phyloP scores from a whole-genome alignment of 2,797 vertebrate genomes.

The Natrix natrix region DNA sequence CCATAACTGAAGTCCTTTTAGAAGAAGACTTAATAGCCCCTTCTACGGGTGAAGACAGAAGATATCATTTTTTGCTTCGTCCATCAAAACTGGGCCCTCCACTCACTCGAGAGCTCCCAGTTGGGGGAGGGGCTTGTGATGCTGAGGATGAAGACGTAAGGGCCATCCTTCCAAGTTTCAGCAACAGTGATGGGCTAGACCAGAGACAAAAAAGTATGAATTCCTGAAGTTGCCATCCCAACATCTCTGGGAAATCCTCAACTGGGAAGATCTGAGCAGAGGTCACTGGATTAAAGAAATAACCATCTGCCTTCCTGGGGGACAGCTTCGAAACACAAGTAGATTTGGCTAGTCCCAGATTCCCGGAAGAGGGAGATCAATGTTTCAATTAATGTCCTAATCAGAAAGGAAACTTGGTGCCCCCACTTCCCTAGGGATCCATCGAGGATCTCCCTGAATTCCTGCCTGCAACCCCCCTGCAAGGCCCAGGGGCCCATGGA shows the following conservation, averaged over 20 bases:
- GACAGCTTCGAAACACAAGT: neutral
- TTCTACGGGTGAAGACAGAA: neutral
- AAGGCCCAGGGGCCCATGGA: neutral
- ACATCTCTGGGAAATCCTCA: neutral
- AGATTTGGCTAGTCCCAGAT: neutral
- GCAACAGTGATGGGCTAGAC: constrained; percentile 46
- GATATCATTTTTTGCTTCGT: too few species aligned
- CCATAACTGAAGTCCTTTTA: neutral
- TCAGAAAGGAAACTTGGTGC: neutral
- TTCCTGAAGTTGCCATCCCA: neutral
- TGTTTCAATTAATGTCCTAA: neutral
- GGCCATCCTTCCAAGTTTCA: constrained; percentile 76
- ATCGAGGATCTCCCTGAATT: rapidly evolving
- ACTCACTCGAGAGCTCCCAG: constrained; percentile 9
- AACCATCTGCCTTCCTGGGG: neutral
- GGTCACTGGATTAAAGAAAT: neutral
- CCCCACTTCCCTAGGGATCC: neutral
- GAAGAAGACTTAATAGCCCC: neutral
- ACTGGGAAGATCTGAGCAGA: neutral
- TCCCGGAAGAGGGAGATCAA: neutral
- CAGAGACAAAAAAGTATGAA: neutral
- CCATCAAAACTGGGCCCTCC: too few species aligned
- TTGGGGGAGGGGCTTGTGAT: constrained; percentile 21
- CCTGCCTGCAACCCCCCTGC: neutral
- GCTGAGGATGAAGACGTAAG: constrained; percentile 76